Conservation (phyloP, 1,140 invertebrate genomes). For the Drosophila melanica region DNA sequence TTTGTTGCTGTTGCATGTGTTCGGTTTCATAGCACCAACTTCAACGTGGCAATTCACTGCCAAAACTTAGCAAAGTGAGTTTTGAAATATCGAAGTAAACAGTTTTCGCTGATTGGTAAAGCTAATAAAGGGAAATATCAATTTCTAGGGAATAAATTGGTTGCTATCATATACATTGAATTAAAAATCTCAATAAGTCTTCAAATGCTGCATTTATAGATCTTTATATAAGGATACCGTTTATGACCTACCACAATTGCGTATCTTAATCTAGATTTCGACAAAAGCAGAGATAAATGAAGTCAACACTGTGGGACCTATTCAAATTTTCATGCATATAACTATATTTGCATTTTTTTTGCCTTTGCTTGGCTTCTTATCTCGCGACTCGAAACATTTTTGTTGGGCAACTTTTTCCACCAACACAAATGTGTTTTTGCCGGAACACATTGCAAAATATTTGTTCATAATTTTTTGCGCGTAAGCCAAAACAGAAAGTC, state of each 20-base stretch:
- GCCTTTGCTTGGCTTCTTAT: not conserved
- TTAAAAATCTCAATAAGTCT: not conserved
- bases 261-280: too few relatives aligned
- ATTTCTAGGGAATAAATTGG: slow-evolving; percentile 4
- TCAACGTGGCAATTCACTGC: slow-evolving; percentile 28
- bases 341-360: not conserved
- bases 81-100: slow-evolving; percentile 31
- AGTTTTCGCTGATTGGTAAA: not conserved
- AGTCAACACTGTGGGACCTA: not conserved
- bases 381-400: not conserved
- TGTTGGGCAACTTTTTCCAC: not conserved
- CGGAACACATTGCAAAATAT: slow-evolving; percentile 29
- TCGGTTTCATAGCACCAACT: not conserved
- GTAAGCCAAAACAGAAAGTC: slow-evolving; percentile 1
- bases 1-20: slow-evolving; percentile 15
- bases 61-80: slow-evolving; percentile 25
- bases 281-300: not conserved
- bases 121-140: slow-evolving; percentile 11
- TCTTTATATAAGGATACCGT: too few relatives aligned
- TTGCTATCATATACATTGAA: slow-evolving; percentile 18
- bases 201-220: too few relatives aligned
- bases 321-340: not conserved
- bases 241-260: too few relatives aligned
- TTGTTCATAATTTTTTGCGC: slow-evolving; percentile 30
- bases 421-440: slow-evolving; percentile 1